Percentiles rank a stretch among this genome's conserved stretches.
Evolutionary conservation across 1,140 invertebrate species (phyloP).

Genomic region (Augochlora pura): DNA sequence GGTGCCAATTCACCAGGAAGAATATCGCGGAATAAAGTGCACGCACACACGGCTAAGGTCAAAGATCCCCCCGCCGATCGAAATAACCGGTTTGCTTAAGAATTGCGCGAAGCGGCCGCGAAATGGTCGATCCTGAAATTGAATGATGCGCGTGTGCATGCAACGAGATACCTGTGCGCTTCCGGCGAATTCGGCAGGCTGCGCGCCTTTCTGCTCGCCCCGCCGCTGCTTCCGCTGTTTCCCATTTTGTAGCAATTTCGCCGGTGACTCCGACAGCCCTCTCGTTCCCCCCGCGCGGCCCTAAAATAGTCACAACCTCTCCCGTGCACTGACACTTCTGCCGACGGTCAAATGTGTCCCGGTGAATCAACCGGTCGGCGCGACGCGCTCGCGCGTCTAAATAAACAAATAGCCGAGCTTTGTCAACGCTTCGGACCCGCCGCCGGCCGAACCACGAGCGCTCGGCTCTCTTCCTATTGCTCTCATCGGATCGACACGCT

Average conservation of each 20-base stretch:
- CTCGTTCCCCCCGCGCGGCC: not conserved
- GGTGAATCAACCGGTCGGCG: constrained; percentile 47
- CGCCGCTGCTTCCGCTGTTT: constrained; percentile 76
- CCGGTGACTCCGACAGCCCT: too few species aligned
- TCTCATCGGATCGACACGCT: too few species aligned
- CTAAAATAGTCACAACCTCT: constrained; percentile 30
- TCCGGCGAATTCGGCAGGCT: constrained; percentile 86
- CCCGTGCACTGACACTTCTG: constrained; percentile 38
- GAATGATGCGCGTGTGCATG: not conserved
- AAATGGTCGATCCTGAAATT: not conserved
- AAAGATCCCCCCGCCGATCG: not conserved
- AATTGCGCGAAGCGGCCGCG: not conserved
- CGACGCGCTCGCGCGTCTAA: constrained; percentile 23
- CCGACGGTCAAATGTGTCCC: constrained; percentile 42
- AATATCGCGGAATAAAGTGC: not conserved
- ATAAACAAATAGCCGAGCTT: constrained; percentile 23
- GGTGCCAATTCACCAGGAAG: not conserved
- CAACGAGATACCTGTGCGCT: constrained; percentile 80
- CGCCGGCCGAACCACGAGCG: not conserved
- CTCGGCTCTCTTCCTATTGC: too few species aligned
- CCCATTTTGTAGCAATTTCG: constrained; percentile 77
- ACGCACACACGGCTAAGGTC: too few species aligned
- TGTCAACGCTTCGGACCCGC: not conserved
- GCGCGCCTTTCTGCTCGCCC: constrained; percentile 80
- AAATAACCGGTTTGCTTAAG: not conserved